Evolutionary conservation across 2,113 vertebrate species (phyloP).

Genomic region (Murina feae): DNA sequence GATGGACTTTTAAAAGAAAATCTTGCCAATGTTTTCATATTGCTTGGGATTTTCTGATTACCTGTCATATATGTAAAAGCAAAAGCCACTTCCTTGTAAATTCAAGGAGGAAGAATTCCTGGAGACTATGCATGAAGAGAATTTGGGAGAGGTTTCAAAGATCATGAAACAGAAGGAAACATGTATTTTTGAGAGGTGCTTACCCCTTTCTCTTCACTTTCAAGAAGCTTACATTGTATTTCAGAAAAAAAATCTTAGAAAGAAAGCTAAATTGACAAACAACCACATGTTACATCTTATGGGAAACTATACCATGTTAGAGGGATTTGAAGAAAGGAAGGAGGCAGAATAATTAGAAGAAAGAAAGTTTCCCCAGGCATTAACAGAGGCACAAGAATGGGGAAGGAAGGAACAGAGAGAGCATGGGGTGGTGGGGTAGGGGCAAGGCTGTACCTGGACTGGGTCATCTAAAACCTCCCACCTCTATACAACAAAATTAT

Average conservation of each 20-base stretch:
- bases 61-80: conserved; percentile 70
- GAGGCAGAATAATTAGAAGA: background rate
- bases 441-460: background rate
- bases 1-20: conserved; percentile 47
- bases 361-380: background rate
- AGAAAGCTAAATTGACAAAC: background rate
- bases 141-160: conserved; percentile 4
- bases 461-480: background rate
- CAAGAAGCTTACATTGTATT: too few species aligned
- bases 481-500: background rate
- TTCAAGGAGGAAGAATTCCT: background rate
- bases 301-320: background rate
- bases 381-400: background rate
- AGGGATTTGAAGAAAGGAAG: background rate
- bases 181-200: background rate
- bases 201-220: background rate
- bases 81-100: background rate
- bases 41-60: conserved; percentile 53
- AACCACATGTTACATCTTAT: fast-evolving
- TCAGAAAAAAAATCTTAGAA: background rate
- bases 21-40: conserved; percentile 57
- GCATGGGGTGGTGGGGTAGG: fast-evolving
- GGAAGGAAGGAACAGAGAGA: background rate
- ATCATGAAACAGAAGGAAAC: background rate
- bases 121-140: background rate